These are phyloP conservation scores for Drosophila prolongata DNA, from an alignment of 2,888 invertebrate genomes.

Conservation along the genomic window DNA sequence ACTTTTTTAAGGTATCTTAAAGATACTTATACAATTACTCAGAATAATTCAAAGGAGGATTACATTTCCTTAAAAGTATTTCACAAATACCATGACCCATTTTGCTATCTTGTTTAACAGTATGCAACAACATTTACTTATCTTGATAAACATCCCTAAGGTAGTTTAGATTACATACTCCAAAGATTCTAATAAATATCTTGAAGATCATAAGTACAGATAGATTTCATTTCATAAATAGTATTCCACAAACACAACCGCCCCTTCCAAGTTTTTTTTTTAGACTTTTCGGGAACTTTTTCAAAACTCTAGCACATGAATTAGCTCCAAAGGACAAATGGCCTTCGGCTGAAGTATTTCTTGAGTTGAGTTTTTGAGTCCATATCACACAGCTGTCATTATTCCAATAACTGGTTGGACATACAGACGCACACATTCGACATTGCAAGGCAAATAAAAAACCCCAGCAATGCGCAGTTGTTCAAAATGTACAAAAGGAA, in stretches of 20 bases:
- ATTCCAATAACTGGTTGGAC: conserved; percentile 74
- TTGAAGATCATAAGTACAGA: neutral
- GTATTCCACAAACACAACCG: neutral
- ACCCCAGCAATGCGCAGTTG: conserved; percentile 57
- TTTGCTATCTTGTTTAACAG: no score
- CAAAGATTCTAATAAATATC: neutral
- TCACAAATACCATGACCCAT: no score
- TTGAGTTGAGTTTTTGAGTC: conserved; percentile 29
- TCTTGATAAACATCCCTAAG: no score
- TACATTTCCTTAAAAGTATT: no score
- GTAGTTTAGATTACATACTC: no score
- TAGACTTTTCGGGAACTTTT: neutral
- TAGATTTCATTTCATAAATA: neutral
- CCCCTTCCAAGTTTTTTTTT: neutral
- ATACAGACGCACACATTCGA: conserved; percentile 24
- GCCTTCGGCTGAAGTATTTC: conserved; percentile 38
- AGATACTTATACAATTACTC: no score
- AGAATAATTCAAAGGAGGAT: no score
- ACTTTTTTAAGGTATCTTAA: neutral
- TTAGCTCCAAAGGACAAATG: conserved; percentile 48
- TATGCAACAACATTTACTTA: no score
- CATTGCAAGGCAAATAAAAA: conserved; percentile 33
- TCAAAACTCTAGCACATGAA: conserved; percentile 12
- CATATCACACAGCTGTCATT: conserved; percentile 72
- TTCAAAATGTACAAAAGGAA: conserved; percentile 47